Evolutionary conservation across 2,797 vertebrate species (phyloP), one percentile per base, ranked within the genome.

Genomic region (Jordanella pulchra): DNA sequence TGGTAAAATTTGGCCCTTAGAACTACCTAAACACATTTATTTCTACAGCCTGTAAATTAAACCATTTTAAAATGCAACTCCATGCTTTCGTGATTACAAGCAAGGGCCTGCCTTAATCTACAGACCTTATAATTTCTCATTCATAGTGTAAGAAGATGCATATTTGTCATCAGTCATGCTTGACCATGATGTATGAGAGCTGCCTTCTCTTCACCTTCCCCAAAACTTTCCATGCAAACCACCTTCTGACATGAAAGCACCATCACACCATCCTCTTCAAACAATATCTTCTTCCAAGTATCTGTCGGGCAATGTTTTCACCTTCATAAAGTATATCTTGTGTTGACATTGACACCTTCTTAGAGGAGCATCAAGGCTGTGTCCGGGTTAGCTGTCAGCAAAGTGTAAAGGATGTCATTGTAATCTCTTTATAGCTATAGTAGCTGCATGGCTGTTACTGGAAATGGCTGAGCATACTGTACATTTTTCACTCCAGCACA

Each of bases 101-200:
- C 86, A 86, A 39, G 85, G 83, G 80, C 82, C 79, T 85, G 84
- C 82, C 94, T 89, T 95, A 95, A 95, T 94, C 92, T 91, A 86
- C 82, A 89, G 87, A 92, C 87, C 96, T 95, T 93, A 84, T 87
- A 87, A 90, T 91, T 91, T 87, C 81, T 65, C 90, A 93, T 93
- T 89, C 90, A 30, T 87, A 94, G 87, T 92, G 91, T 94, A 91
- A 93, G 93, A 95, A 94, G 96, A 97, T 95, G 90, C 96, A 97
- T 94, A 93, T 79, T 95, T 93, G 94, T 96, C 93, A 92, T 89
- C 87, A 88, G 92, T 96, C 96, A 96, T 97, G 93, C 92, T 89
- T 76, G 86, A 84, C 84, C 75, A 83, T 95, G 95, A 97, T 96
- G 95, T 94, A 97, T 69, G 85, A 93, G 86, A 23, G 65, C 80